Base-by-base conservation (phyloP, 1,140 invertebrate species). In the Gonatopus flavifemur region DNA sequence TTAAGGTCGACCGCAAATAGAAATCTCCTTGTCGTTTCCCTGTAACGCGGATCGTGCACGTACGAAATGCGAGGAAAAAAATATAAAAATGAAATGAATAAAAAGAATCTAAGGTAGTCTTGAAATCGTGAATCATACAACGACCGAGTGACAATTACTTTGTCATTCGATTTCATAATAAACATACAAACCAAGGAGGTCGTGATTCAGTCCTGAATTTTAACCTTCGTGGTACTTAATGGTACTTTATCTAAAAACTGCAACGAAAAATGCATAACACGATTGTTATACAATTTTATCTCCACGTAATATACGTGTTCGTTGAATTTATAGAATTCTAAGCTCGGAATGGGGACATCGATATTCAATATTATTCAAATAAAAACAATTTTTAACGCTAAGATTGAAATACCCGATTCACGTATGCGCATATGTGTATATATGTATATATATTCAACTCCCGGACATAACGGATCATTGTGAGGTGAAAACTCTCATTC, bases 391-490 rank as follows among this genome's bases (percentile, higher is more conserved):
- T n/a, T n/a, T n/a, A n/a, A n/a, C n/a, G n/a, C n/a, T n/a, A n/a
- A n/a, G n/a, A n/a, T n/a, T n/a, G n/a, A n/a, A n/a, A n/a, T n/a
- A n/a, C n/a, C n/a, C n/a, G n/a, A n/a, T n/a, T n/a, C n/a, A n/a
- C n/a, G n/a, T n/a, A n/a, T n/a, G n/a, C n/a, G n/a, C n/a, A n/a
- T n/a, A n/a, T n/a, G n/a, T n/a, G n/a, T n/a, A n/a, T n/a, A n/a
- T n/a, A n/a, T n/a, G n/a, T n/a, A n/a, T n/a, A n/a, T n/a, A n/a
- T n/a, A n/a, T n/a, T n/a, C n/a, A n/a, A 67, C 67, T 69, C 66
- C 54, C 53, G 24, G 30, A 55, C 55, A 66, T 69, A 70, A 71
- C 66, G 60, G 67, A 46, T 58, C 41, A 20, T 19, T 40, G 37
- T n/a, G n/a, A n/a, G n/a, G n/a, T n/a, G n/a, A n/a, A n/a, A n/a